Evolutionary conservation across 2,113 vertebrate species (phyloP).

Genomic region (Chinchilla lanigera): DNA sequence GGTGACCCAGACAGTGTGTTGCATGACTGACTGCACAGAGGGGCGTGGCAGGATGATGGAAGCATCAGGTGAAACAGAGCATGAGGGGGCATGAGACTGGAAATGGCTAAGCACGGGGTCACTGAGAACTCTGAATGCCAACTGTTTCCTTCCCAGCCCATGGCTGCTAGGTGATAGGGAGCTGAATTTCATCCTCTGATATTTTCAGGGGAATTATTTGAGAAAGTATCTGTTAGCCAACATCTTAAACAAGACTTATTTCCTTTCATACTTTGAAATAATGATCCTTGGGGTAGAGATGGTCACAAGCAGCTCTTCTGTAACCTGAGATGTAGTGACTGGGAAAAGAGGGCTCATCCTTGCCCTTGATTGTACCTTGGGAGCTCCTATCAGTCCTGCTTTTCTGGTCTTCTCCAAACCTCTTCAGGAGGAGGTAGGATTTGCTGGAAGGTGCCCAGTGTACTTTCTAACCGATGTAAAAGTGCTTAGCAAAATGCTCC

Average conservation of each 20-base stretch:
- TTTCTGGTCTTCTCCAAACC: neutral
- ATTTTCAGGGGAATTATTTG: constrained; percentile 2
- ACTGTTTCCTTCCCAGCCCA: neutral
- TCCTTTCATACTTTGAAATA: neutral
- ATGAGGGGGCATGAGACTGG: neutral
- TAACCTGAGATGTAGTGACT: neutral
- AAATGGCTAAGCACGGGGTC: neutral
- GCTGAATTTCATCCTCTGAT: neutral
- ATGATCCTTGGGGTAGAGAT: neutral
- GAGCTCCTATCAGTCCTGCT: neutral
- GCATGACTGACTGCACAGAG: neutral
- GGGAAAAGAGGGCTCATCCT: neutral
- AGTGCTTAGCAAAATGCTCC: neutral
- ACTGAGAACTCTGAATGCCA: neutral
- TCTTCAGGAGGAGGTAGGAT: neutral
- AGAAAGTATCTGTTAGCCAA: neutral
- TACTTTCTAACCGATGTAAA: neutral
- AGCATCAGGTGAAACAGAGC: neutral
- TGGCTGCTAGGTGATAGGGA: neutral
- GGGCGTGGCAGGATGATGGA: fast-evolving
- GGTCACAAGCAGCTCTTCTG: neutral
- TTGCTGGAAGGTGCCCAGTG: neutral
- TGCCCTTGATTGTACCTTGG: neutral
- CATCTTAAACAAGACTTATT: neutral
- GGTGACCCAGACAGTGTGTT: neutral